phyloP scores from a whole-genome alignment of 2,797 vertebrate genomes.

The Choloepus didactylus region DNA sequence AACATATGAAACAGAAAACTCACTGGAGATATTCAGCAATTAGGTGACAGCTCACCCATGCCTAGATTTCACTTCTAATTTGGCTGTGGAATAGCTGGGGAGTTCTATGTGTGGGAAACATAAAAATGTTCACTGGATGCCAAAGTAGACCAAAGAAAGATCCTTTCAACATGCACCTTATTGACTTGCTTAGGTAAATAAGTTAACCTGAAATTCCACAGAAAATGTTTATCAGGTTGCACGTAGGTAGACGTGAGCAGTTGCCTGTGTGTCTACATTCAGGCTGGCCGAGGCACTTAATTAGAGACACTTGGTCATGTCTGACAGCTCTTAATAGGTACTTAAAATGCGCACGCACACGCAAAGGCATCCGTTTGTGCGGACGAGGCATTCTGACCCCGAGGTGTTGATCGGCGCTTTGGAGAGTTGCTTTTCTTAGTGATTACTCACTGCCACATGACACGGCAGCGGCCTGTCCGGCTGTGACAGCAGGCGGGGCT shows the following conservation, averaged over 20 bases:
- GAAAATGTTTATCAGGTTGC: slow-evolving; percentile 58
- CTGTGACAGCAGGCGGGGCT: slow-evolving; percentile 48
- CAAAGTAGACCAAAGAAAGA: background rate
- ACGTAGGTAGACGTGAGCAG: background rate
- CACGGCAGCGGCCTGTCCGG: background rate
- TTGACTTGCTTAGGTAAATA: slow-evolving; percentile 67
- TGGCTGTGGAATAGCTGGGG: background rate
- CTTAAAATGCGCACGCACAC: slow-evolving; percentile 19
- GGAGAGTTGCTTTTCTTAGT: slow-evolving; percentile 75
- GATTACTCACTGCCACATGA: slow-evolving; percentile 69
- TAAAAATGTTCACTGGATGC: slow-evolving; percentile 51
- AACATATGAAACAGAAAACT: slow-evolving; percentile 31
- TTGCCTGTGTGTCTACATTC: background rate
- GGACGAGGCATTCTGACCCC: background rate
- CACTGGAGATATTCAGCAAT: slow-evolving; percentile 8
- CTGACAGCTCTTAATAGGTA: slow-evolving; percentile 70
- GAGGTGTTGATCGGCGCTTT: slow-evolving; percentile 43
- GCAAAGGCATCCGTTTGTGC: background rate
- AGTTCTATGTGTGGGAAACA: background rate
- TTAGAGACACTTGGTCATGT: slow-evolving; percentile 57
- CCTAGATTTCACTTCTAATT: slow-evolving; percentile 30
- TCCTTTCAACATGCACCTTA: slow-evolving; percentile 24
- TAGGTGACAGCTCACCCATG: background rate
- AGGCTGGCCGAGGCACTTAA: background rate
- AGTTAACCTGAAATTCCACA: slow-evolving; percentile 47